Base-by-base conservation (phyloP, 2,113 vertebrate species). In the Mungos mungo region DNA sequence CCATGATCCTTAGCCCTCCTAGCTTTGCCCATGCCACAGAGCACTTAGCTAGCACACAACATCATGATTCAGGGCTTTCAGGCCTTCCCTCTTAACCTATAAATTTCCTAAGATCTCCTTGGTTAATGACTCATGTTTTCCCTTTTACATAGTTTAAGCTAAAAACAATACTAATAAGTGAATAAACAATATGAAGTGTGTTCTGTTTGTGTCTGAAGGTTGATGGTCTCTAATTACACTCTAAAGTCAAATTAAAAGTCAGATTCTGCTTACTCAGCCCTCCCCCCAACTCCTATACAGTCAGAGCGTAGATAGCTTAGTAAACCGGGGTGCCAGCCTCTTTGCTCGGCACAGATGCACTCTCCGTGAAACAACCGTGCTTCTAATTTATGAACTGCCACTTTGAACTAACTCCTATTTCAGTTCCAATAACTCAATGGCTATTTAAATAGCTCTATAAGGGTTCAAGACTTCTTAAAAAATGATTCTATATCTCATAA, bases 371-470 rank as follows among this genome's bases (percentile, higher is more conserved):
- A 90, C 23, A 96, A 54, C 19, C 52, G 50, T 19, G n/a, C 87
- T 65, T 95, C 88, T 91, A 94, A 98, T 97, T 97, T 96, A 97
- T 94, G 97, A 96, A 86, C 95, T 97, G 93, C 80, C 96, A 72
- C 93, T 95, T 85, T 57, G 76, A 93, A 95, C 86, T 84, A 91
- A 97, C 93, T 97, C 80, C n/a, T 96, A 90, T 98, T 98, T 97
- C 97, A 96, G 90, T 72, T 93, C 93, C 96, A 96, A 97, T 98
- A 86, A 85, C 69, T 97, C 93, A 90, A 92, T 3, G 41, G 92
- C 92, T 97, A 96, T 97, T 98, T 97, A 92, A 98, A 97, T 96
- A 96, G 92, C 96, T 97, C 84, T 97, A 77, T 85, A 79, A 96
- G 96, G 65, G 93, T 85, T 89, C 77, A 90, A 91, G 52, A 60